Percentiles rank a stretch among this genome's conserved stretches.
Evolutionary conservation across 2,888 invertebrate genomes (phyloP).

Genomic region (Leptopilina syphax): DNA sequence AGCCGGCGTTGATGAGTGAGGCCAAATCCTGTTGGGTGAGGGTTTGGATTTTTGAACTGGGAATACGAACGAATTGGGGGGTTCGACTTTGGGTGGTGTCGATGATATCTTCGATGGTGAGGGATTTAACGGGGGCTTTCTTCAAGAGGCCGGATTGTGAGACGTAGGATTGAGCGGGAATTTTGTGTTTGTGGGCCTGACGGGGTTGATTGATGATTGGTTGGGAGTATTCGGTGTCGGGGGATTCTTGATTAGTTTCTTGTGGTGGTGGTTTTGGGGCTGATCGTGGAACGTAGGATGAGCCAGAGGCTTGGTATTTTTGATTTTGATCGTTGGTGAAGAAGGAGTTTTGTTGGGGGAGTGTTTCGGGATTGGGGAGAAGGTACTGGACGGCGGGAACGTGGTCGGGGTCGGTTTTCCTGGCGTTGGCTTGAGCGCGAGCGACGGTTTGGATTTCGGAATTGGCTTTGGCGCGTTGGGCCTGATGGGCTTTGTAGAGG

Average conservation of each 20-base stretch:
- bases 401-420: constrained; percentile 67
- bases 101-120: constrained; percentile 70
- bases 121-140: constrained; percentile 70
- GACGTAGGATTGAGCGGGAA: constrained; percentile 67
- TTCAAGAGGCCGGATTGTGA: constrained; percentile 71
- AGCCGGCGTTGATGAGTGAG: constrained; percentile 71
- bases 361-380: constrained; percentile 61
- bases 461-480: constrained; percentile 69
- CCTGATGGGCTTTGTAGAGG: constrained; percentile 69
- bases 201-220: constrained; percentile 66
- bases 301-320: constrained; percentile 71
- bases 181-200: constrained; percentile 69
- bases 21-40: constrained; percentile 70
- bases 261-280: constrained; percentile 57
- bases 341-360: constrained; percentile 67
- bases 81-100: constrained; percentile 65
- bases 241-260: neutral
- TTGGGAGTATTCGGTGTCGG: constrained; percentile 56
- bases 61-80: constrained; percentile 65
- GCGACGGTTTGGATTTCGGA: constrained; percentile 68
- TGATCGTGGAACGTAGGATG: constrained; percentile 68
- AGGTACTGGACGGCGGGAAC: constrained; percentile 71
- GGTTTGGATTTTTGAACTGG: constrained; percentile 64
- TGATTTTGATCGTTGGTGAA: constrained; percentile 66
- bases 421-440: constrained; percentile 67